Evolutionary conservation across 2,797 vertebrate genomes (phyloP).

Genomic region (Rallus crepitans): DNA sequence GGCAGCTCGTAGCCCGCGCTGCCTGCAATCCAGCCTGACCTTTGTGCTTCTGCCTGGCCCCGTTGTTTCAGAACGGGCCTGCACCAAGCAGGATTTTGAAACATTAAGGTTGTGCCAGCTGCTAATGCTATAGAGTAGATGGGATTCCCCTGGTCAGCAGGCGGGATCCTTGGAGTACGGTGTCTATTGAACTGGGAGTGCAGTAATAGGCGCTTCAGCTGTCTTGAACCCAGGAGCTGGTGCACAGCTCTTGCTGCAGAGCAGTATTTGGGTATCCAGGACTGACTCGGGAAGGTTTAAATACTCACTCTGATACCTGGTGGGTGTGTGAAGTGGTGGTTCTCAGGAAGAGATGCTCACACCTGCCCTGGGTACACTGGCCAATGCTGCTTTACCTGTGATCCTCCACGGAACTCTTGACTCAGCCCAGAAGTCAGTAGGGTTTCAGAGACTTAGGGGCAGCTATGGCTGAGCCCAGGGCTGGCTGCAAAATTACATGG

Average conservation of each 20-base stretch:
- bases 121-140: background rate
- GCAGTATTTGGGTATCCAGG: background rate
- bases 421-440: background rate
- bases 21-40: background rate
- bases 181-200: background rate
- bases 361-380: background rate
- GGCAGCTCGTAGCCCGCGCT: background rate
- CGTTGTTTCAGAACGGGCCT: background rate
- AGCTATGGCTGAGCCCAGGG: background rate
- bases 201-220: fast-evolving
- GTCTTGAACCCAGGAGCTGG: background rate
- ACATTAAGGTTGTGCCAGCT: fast-evolving
- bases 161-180: background rate
- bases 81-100: background rate
- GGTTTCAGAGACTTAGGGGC: background rate
- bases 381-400: background rate
- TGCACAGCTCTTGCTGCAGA: background rate
- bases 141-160: background rate
- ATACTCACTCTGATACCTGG: background rate
- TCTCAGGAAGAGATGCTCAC: background rate
- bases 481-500: background rate
- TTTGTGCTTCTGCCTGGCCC: background rate
- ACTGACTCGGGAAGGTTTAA: background rate
- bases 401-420: background rate
- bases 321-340: background rate